phyloP scores from a whole-genome alignment of 2,113 vertebrate species.

The Nyctibius bracteatus region DNA sequence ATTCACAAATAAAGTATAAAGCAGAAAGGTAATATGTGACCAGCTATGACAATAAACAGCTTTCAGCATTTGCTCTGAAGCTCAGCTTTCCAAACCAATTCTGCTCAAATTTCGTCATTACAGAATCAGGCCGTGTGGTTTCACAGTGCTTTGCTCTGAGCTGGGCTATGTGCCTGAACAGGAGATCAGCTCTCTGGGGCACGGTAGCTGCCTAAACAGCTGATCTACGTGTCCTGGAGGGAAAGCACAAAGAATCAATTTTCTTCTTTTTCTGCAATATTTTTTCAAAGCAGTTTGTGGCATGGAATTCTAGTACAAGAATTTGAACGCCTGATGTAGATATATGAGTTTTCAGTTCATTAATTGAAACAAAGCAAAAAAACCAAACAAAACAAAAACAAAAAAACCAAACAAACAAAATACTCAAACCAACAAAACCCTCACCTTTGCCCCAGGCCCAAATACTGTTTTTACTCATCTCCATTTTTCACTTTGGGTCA shows the following conservation, averaged over 20 bases:
- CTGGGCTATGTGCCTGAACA: neutral
- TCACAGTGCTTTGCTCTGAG: neutral
- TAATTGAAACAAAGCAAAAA: neutral
- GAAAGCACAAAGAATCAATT: neutral
- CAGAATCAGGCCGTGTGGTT: accelerated
- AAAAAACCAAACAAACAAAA: neutral
- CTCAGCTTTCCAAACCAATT: neutral
- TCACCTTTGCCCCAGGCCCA: neutral
- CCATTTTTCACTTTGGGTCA: neutral
- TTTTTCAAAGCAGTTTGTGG: neutral
- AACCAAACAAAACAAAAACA: neutral
- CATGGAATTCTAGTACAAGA: neutral
- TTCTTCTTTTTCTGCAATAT: neutral
- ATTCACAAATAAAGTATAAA: neutral
- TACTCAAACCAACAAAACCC: neutral
- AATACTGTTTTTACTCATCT: neutral
- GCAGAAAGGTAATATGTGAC: neutral
- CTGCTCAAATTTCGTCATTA: neutral
- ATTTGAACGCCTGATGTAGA: neutral
- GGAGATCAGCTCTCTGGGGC: neutral
- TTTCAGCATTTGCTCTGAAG: neutral
- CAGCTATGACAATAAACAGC: neutral
- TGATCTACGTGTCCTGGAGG: neutral
- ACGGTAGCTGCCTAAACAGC: neutral
- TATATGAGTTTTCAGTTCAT: neutral